Conservation (phyloP, 2,113 vertebrate species). For the Microcebus murinus region DNA sequence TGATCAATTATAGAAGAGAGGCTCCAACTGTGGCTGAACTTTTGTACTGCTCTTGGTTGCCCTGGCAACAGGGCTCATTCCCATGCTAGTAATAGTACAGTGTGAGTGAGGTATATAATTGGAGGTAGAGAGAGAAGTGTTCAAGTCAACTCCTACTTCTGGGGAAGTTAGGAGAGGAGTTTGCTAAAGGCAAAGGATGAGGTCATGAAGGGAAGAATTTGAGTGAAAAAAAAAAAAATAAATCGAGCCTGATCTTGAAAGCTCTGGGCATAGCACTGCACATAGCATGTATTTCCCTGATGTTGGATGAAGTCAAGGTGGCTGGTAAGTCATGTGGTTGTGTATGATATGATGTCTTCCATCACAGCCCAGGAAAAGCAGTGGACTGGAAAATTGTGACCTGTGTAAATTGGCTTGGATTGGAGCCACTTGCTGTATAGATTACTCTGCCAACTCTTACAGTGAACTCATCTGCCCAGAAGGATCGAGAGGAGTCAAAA, state of each 20-base stretch:
- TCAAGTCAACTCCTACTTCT: background rate
- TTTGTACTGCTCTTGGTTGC: background rate
- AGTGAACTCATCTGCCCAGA: background rate
- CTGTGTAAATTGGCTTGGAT: background rate
- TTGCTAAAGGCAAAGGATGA: background rate
- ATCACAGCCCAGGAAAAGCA: background rate
- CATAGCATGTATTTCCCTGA: background rate
- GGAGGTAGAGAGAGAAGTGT: background rate
- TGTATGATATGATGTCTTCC: background rate
- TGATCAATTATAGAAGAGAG: background rate
- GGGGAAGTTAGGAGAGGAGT: background rate
- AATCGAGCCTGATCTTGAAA: background rate
- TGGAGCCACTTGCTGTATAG: background rate
- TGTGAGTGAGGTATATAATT: background rate
- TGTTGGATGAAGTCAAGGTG: background rate
- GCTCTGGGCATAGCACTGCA: background rate
- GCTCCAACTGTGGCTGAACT: background rate
- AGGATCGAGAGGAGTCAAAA: background rate
- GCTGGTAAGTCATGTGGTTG: background rate
- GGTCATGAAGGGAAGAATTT: background rate
- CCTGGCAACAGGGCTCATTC: background rate
- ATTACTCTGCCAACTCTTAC: background rate
- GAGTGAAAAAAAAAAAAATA: background rate
- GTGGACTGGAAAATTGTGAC: background rate
- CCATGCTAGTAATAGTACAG: background rate